Base-by-base conservation (phyloP, 2,888 invertebrate genomes). In the Caenorhabditis doughertyi region DNA sequence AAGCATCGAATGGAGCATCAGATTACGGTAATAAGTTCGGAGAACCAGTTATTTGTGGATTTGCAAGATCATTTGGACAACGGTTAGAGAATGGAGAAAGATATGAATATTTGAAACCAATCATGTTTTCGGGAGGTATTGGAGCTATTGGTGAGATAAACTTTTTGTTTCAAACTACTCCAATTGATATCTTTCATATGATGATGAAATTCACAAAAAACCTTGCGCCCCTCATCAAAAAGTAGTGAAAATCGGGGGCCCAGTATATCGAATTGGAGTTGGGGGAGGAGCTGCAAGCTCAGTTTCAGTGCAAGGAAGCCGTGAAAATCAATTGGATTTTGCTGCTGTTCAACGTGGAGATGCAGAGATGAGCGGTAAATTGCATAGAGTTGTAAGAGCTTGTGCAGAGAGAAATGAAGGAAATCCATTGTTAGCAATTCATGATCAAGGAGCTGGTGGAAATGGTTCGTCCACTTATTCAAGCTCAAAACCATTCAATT, bases 391-490 rank as follows among this genome's bases (percentile, higher is more conserved):
- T 2, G 96, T 99, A 0, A 94, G 98, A 84, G 96, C 96, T 0
- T 98, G 98, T 90, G 93, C 96, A 39, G 98, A 99, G 93, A 94
- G 94, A 53, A 0, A 56, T 0, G 93, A 94, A 0, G 93, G 94
- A 16, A 97, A 98, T 93, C 98, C 98, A 2, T 97, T 98, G 88
- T 94, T 94, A 89, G 95, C 97, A 94, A 98, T 99, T 89, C 98
- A 99, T 92, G 98, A 99, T 93, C 98, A 98, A 94, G 98, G 98
- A 23, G 98, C 98, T 9, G 98, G 98, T n/a, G 98, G 98, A 58
- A 94, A 94, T 89, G 94, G 93, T 93, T 67, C 18, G 32, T 60
- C 29, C 35, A 29, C 0, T n/a, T 13, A 23, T 35, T 49, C 16
- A 13, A 25, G 9, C 35, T 32, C 39, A 0, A 23, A 23, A 18